These are phyloP conservation scores for Tachina fera DNA, from an alignment of 2,888 invertebrate species.

Conservation along the genomic window DNA sequence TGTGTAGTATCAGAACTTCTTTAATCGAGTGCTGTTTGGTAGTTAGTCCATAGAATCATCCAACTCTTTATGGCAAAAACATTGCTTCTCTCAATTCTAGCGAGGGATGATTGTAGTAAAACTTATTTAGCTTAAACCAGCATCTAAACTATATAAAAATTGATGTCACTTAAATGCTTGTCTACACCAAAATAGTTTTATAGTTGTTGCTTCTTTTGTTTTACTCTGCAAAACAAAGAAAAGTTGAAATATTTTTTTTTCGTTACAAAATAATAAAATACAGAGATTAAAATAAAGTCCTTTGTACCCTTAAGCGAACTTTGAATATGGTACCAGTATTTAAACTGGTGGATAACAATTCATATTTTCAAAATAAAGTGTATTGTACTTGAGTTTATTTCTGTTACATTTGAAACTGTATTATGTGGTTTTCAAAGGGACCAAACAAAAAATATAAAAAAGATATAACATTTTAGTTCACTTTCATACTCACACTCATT, in stretches of 20 bases:
- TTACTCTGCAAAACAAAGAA: not conserved
- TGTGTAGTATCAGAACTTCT: too few species aligned
- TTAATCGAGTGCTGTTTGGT: too few species aligned
- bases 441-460: not conserved
- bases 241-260: not conserved
- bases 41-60: too few species aligned
- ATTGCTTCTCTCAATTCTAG: too few species aligned
- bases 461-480: not conserved
- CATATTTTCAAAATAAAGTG: constrained; percentile 16
- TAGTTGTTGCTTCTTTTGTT: constrained; percentile 1
- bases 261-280: not conserved
- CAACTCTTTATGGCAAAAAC: too few species aligned
- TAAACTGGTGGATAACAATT: not conserved
- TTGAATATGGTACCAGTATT: not conserved
- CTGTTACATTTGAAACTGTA: constrained; percentile 5
- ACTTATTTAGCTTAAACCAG: not conserved
- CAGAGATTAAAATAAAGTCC: constrained; percentile 15
- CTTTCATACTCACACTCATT: not conserved
- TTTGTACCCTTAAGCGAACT: not conserved
- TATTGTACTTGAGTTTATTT: not conserved
- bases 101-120: not conserved
- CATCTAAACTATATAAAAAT: not conserved
- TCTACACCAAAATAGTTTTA: not conserved
- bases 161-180: not conserved
- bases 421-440: constrained; percentile 25